phyloP scores from a whole-genome alignment of 2,888 invertebrate genomes.

The Pristionchus arcanus region DNA sequence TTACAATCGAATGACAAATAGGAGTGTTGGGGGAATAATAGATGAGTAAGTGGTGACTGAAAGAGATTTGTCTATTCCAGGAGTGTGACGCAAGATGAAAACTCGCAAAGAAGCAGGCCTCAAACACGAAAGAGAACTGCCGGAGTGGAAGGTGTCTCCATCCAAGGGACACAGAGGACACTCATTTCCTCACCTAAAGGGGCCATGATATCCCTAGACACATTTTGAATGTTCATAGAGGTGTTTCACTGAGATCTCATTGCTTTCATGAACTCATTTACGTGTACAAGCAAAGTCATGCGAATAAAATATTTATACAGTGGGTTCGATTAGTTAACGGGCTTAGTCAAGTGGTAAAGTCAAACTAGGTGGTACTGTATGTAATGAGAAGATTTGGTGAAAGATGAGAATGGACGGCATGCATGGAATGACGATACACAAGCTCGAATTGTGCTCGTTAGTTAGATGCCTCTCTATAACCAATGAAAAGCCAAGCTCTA shows the following conservation, averaged over 20 bases:
- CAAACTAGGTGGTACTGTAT: neutral
- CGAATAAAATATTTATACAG: neutral
- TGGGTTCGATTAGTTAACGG: neutral
- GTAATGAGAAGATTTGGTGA: neutral
- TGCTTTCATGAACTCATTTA: neutral
- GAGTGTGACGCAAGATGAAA: constrained; percentile 21
- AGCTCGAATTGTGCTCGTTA: neutral
- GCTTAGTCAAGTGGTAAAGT: neutral
- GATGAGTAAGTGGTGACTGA: neutral
- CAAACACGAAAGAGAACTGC: neutral
- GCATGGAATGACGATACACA: neutral
- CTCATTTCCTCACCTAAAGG: neutral
- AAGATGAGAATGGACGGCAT: neutral
- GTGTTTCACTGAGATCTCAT: neutral
- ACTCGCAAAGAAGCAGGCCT: neutral
- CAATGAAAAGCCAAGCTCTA: neutral
- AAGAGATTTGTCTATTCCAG: neutral
- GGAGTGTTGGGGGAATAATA: neutral
- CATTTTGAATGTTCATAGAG: neutral
- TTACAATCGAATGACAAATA: too few relatives aligned
- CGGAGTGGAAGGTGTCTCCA: neutral
- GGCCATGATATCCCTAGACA: neutral
- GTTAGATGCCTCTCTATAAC: neutral
- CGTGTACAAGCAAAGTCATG: neutral
- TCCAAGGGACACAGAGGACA: neutral